These are phyloP conservation scores for Hiodon tergisus DNA, from an alignment of 2,113 vertebrate genomes.

Conservation along the genomic window DNA sequence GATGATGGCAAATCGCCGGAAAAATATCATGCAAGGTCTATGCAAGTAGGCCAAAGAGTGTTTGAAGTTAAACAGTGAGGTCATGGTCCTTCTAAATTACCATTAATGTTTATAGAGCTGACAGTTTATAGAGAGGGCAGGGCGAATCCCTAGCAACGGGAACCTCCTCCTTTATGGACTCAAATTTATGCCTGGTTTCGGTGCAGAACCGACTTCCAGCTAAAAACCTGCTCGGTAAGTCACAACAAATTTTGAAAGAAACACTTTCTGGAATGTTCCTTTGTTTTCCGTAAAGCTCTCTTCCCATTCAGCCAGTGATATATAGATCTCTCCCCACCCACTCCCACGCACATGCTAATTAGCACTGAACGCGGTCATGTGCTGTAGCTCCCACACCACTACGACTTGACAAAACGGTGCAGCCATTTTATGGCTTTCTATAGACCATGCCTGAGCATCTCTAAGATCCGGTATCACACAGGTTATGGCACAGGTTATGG, in stretches of 20 bases:
- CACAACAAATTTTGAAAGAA: background rate
- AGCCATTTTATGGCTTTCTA: too few species aligned
- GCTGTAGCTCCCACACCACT: too few species aligned
- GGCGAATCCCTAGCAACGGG: background rate
- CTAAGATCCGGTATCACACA: too few species aligned
- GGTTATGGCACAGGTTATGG: background rate
- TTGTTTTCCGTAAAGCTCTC: background rate
- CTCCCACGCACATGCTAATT: background rate
- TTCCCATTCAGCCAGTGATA: background rate
- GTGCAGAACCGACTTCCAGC: too few species aligned
- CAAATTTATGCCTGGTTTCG: too few species aligned
- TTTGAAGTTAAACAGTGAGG: slow-evolving; percentile 39
- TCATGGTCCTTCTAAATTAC: background rate
- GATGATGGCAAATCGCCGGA: background rate
- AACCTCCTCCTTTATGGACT: background rate
- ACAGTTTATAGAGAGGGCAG: background rate
- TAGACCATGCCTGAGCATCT: too few species aligned
- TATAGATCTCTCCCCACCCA: background rate
- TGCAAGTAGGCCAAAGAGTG: slow-evolving; percentile 28
- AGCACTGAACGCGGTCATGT: background rate
- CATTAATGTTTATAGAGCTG: background rate
- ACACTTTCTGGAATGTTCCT: background rate
- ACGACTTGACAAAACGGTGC: too few species aligned
- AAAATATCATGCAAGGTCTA: slow-evolving; percentile 15
- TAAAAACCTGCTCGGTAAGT: too few species aligned